phyloP scores from a whole-genome alignment of 2,113 vertebrate genomes.

The Petaurus breviceps region DNA sequence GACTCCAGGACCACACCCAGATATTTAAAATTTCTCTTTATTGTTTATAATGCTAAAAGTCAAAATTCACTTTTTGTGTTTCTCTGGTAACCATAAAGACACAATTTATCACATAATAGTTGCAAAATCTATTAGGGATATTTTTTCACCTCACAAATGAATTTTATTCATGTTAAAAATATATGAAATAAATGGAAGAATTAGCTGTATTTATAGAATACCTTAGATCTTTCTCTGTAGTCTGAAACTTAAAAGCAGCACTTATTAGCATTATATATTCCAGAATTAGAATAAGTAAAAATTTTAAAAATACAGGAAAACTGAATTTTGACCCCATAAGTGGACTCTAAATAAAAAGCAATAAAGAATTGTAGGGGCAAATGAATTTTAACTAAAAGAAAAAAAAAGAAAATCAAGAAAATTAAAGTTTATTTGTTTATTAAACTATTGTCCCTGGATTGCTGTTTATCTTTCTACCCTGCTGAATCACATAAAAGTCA shows the following conservation, averaged over 20 bases:
- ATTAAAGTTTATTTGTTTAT: slow-evolving; percentile 30
- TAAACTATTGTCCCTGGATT: slow-evolving; percentile 36
- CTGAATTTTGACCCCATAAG: slow-evolving; percentile 57
- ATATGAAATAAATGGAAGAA: slow-evolving; percentile 5
- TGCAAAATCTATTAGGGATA: background rate
- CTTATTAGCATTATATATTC: slow-evolving; percentile 43
- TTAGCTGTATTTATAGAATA: slow-evolving; percentile 13
- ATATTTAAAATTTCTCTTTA: background rate
- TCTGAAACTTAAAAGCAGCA: slow-evolving; percentile 34
- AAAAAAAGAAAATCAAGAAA: slow-evolving; percentile 58
- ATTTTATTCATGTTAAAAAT: slow-evolving; percentile 34
- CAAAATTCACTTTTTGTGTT: background rate
- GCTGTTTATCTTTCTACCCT: background rate
- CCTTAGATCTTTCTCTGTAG: slow-evolving; percentile 15
- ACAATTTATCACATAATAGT: background rate
- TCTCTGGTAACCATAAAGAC: background rate
- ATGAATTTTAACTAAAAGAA: slow-evolving; percentile 29
- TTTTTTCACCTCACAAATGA: background rate
- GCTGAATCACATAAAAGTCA: slow-evolving; percentile 23
- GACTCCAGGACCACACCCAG: too few species aligned
- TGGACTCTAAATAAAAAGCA: slow-evolving; percentile 58
- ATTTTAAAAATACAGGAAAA: slow-evolving; percentile 57
- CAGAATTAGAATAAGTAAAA: slow-evolving; percentile 35
- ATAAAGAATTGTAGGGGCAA: slow-evolving; percentile 28
- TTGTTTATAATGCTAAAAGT: background rate